Evolutionary conservation across 2,797 vertebrate genomes (phyloP).

Genomic region (Rachycentron canadum): DNA sequence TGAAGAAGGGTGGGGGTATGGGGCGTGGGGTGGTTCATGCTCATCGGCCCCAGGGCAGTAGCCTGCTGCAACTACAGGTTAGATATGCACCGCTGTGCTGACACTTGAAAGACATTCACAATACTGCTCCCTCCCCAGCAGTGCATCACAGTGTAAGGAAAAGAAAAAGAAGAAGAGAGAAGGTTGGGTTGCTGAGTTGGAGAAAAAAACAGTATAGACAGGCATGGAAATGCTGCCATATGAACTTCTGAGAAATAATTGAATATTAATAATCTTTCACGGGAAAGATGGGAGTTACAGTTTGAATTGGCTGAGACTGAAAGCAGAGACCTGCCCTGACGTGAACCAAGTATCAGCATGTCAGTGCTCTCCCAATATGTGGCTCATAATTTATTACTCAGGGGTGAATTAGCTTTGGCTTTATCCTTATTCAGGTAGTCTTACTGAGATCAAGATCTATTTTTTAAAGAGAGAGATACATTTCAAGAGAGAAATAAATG

Average conservation of each 20-base stretch:
- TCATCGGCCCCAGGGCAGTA: slow-evolving; percentile 54
- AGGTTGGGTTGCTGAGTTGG: slow-evolving; percentile 8
- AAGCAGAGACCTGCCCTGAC: slow-evolving; percentile 49
- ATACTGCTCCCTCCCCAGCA: slow-evolving; percentile 35
- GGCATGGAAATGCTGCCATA: slow-evolving; percentile 30
- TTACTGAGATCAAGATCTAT: slow-evolving; percentile 41
- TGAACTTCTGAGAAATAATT: slow-evolving; percentile 48
- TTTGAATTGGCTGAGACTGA: slow-evolving; percentile 29
- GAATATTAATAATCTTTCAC: slow-evolving; percentile 49
- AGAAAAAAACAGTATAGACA: slow-evolving; percentile 30
- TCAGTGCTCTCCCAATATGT: slow-evolving; percentile 38
- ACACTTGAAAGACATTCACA: slow-evolving; percentile 69
- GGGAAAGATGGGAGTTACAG: slow-evolving; percentile 5
- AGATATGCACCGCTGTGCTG: slow-evolving; percentile 70
- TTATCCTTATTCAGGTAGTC: slow-evolving; percentile 50
- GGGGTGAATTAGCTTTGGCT: slow-evolving; percentile 47
- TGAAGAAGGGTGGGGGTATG: slow-evolving; percentile 41
- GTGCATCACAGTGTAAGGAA: background rate
- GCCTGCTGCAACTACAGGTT: slow-evolving; percentile 65
- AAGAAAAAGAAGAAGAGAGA: slow-evolving; percentile 18
- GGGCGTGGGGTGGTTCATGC: slow-evolving; percentile 42
- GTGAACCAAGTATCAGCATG: slow-evolving; percentile 37
- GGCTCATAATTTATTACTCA: slow-evolving; percentile 51
- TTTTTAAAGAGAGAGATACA: slow-evolving; percentile 26
- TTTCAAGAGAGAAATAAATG: slow-evolving; percentile 56